Conservation (phyloP, 2,113 vertebrate species). For the Perccottus glenii region DNA sequence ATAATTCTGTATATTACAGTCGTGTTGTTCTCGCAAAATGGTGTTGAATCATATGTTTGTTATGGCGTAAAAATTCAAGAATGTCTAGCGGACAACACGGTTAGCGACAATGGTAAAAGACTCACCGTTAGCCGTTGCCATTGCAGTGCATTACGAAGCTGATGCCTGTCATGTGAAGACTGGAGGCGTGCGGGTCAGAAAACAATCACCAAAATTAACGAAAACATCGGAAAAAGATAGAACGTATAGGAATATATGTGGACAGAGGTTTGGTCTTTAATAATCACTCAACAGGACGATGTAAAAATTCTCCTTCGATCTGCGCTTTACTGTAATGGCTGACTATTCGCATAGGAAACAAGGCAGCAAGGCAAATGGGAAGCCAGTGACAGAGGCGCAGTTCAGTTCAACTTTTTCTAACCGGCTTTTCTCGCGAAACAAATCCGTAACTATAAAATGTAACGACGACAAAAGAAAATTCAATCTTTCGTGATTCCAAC, state of each 20-base stretch:
- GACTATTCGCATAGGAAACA: slow-evolving; percentile 88
- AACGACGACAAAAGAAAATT: slow-evolving; percentile 72
- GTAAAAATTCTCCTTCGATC: slow-evolving; percentile 65
- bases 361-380: slow-evolving; percentile 76
- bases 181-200: slow-evolving; percentile 39
- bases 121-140: slow-evolving; percentile 73
- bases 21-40: slow-evolving; percentile 46
- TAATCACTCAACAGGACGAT: slow-evolving; percentile 28
- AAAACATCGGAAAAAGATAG: slow-evolving; percentile 68
- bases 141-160: slow-evolving; percentile 79
- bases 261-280: slow-evolving; percentile 11
- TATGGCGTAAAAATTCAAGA: slow-evolving; percentile 66
- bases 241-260: not conserved
- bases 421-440: slow-evolving; percentile 69
- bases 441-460: slow-evolving; percentile 47
- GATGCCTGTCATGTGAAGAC: slow-evolving; percentile 72
- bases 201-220: slow-evolving; percentile 10
- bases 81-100: slow-evolving; percentile 65
- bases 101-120: slow-evolving; percentile 76
- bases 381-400: slow-evolving; percentile 81
- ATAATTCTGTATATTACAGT: slow-evolving; percentile 67
- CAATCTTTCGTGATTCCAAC: slow-evolving; percentile 59
- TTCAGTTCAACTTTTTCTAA: slow-evolving; percentile 88
- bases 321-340: slow-evolving; percentile 91
- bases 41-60: slow-evolving; percentile 32